Conservation (phyloP, 1,140 invertebrate species). For the Nasonia vitripennis region DNA sequence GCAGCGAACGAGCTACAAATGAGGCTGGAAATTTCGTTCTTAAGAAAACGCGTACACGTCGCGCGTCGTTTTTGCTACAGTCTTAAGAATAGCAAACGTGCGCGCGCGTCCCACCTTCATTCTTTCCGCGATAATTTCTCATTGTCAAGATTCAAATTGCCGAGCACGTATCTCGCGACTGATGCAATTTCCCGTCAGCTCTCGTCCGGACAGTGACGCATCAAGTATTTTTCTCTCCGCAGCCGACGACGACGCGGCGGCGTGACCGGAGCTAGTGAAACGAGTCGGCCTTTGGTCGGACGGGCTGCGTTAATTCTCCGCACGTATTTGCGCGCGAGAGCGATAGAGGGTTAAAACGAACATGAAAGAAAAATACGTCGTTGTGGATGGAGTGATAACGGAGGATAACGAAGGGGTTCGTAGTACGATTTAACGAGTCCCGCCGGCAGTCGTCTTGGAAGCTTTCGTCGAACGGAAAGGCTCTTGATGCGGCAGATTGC, state of each 20-base stretch:
- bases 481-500: conserved; percentile 55
- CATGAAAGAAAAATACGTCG: neutral
- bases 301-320: neutral
- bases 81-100: too few relatives aligned
- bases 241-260: too few relatives aligned
- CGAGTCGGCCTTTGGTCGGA: neutral
- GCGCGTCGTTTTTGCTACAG: neutral
- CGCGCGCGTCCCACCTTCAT: too few relatives aligned
- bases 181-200: too few relatives aligned
- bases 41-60: too few relatives aligned
- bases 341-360: neutral
- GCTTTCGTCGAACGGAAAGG: conserved; percentile 1
- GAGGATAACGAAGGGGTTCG: neutral
- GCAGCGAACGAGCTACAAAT: conserved; percentile 39
- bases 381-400: neutral
- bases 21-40: conserved; percentile 35
- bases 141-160: neutral
- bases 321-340: neutral
- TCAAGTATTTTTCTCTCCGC: too few relatives aligned
- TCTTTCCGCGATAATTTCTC: too few relatives aligned
- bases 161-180: too few relatives aligned
- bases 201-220: too few relatives aligned
- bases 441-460: neutral
- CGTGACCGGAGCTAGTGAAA: neutral
- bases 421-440: conserved; percentile 19